A percentile compares a stretch with the other conserved stretches of the same genome.
These are phyloP conservation scores for Meloidogyne hapla DNA, from an alignment of 1,140 invertebrate genomes.

Conservation along the genomic window DNA sequence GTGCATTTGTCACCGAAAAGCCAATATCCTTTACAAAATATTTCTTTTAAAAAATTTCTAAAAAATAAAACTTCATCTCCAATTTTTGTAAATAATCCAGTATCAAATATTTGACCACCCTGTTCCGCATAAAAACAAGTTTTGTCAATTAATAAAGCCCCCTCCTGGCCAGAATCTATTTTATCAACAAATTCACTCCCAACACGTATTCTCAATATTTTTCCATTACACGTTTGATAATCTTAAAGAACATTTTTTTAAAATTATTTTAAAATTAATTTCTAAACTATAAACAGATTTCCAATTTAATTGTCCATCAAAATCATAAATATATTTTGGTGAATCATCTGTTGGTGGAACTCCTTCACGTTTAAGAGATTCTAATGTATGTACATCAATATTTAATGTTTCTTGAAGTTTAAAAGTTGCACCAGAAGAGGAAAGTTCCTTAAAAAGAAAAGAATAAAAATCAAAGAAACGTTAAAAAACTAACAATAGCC, in stretches of 20 bases:
- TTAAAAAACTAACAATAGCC: slow-evolving; percentile 3
- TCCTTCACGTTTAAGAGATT: slow-evolving; percentile 74
- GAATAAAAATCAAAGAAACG: slow-evolving; percentile 16
- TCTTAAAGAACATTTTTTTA: slow-evolving; percentile 49
- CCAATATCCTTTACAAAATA: slow-evolving; percentile 72
- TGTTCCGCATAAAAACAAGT: slow-evolving; percentile 88
- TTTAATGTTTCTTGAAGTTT: slow-evolving; percentile 64
- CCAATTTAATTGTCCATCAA: slow-evolving; percentile 68
- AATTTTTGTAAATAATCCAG: slow-evolving; percentile 85
- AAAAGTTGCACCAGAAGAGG: slow-evolving; percentile 45
- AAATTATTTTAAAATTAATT: background rate
- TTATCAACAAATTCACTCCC: slow-evolving; percentile 83
- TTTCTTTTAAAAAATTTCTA: background rate
- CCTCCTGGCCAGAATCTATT: slow-evolving; percentile 80
- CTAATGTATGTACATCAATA: slow-evolving; percentile 91
- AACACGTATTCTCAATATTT: slow-evolving; percentile 71
- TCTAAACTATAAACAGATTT: slow-evolving; percentile 72
- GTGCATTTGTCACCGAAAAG: slow-evolving; percentile 88
- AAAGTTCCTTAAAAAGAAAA: slow-evolving; percentile 42
- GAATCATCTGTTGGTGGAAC: slow-evolving; percentile 83
- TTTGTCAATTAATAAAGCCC: slow-evolving; percentile 84
- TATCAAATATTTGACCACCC: slow-evolving; percentile 96
- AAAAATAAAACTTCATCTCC: slow-evolving; percentile 71
- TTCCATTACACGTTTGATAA: slow-evolving; percentile 67
- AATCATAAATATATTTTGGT: slow-evolving; percentile 84